Conservation (phyloP, 1,140 invertebrate genomes). For the Piezodorus guildinii region DNA sequence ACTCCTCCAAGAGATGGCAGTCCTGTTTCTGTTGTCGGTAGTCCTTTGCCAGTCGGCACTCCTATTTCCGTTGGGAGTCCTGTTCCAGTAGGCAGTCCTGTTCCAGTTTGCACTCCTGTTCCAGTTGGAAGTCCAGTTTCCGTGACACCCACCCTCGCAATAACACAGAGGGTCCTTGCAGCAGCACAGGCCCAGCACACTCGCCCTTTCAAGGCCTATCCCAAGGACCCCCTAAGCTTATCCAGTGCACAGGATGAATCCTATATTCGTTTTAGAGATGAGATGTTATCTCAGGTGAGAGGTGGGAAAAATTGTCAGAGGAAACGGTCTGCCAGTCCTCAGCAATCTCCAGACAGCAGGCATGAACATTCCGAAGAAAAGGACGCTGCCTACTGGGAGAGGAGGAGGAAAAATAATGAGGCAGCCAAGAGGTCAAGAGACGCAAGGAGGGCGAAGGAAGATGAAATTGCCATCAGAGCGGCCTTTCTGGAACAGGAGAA, state of each 20-base stretch:
- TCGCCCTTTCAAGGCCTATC: slow-evolving; percentile 59
- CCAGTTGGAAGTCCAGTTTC: not conserved
- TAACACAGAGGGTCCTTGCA: slow-evolving; percentile 20
- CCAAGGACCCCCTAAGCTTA: slow-evolving; percentile 49
- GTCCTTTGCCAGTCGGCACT: not conserved
- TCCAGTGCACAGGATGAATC: slow-evolving; percentile 42
- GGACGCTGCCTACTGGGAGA: slow-evolving; percentile 75
- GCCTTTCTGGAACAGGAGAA: slow-evolving; percentile 57
- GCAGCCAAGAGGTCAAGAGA: slow-evolving; percentile 91
- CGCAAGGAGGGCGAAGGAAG: slow-evolving; percentile 76
- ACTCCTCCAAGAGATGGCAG: slow-evolving; percentile 11
- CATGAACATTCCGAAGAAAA: slow-evolving; percentile 39
- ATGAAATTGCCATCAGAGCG: slow-evolving; percentile 79
- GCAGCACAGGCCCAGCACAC: slow-evolving; percentile 27
- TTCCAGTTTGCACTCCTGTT: not conserved
- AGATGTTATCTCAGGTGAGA: slow-evolving; percentile 51
- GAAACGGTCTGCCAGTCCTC: slow-evolving; percentile 22
- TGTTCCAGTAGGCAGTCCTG: too few species aligned
- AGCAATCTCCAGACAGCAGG: slow-evolving; percentile 18
- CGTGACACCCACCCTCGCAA: slow-evolving; percentile 13
- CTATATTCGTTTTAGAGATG: slow-evolving; percentile 51
- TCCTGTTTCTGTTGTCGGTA: not conserved
- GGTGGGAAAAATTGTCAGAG: slow-evolving; percentile 12
- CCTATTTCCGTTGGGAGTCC: too few species aligned
- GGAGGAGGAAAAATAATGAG: slow-evolving; percentile 85